Base-by-base conservation (phyloP, 2,888 invertebrate species). In the Platynereis dumerilii region DNA sequence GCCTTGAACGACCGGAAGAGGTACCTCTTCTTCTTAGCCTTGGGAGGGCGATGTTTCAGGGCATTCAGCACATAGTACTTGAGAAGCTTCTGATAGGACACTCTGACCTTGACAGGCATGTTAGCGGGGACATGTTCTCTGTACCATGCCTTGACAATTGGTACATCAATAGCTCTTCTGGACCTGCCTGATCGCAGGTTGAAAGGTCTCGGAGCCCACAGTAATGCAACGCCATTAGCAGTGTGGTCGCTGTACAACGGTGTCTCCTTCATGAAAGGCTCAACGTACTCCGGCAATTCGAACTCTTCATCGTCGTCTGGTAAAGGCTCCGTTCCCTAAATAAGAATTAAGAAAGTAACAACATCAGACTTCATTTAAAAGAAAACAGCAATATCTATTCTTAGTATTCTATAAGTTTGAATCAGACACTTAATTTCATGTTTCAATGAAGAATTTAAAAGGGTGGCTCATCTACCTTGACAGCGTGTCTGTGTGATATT, bases 51-150 rank as follows among this genome's bases (percentile, higher is more conserved):
- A 84, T 99, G 98, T 83, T 99, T 98, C 63, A 99, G 86, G 0
- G 98, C 95, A 85, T 99, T 99, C 48, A 99, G 87, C 0, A 99
- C 99, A 82, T 93, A 99, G 83, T 98, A 99, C 84, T 99, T 99
- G 57, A 99, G 87, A 42, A 99, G 87, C 82, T 99, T 99, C 84
- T 99, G 99, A 83, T 99, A 99, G 58, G 98, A 98, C 39, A 99
- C 99, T 70, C 99, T 89, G 42, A 99, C 98, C 88, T 99, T 99
- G 0, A 99, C 99, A 0, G 99, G 99, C 86, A 83, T 83, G 42
- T 71, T 72, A 24, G 72, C 60, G 0, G 73, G 73, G 53, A 71
- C 71, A 45, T 73, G 73, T 57, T 73, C 73, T 15, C 71, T 60
- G 65, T 73, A 73, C 99, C 99, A 99, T 0, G 92, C 90, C 86